A percentile compares a stretch with the other conserved stretches of the same genome.
These are phyloP conservation scores for Erythrocercus mccallii DNA, from an alignment of 2,113 vertebrate species.

Conservation along the genomic window DNA sequence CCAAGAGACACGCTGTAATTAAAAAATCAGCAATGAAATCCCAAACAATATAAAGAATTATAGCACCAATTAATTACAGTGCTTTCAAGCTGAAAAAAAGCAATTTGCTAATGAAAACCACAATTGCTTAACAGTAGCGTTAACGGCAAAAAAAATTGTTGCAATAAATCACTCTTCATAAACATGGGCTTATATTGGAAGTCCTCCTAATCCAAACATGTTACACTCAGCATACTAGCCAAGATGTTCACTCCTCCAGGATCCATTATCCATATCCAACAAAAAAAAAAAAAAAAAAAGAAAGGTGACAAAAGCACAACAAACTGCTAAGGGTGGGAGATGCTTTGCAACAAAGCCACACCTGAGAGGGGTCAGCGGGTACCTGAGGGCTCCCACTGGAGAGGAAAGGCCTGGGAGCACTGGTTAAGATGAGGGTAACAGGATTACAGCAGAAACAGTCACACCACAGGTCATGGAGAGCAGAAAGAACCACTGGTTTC, in stretches of 20 bases:
- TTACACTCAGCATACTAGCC: neutral
- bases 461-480: too few species aligned
- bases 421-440: neutral
- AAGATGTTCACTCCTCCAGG: neutral
- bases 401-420: neutral
- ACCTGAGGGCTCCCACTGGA: neutral
- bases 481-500: neutral
- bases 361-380: neutral
- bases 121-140: neutral
- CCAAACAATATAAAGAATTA: slow-evolving; percentile 32
- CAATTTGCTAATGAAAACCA: slow-evolving; percentile 20
- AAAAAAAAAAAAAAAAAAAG: neutral
- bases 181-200: neutral
- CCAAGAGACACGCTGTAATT: neutral
- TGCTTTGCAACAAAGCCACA: neutral
- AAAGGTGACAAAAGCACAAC: neutral
- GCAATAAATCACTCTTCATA: neutral
- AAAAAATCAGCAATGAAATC: slow-evolving; percentile 3
- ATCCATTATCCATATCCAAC: neutral
- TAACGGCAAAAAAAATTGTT: neutral
- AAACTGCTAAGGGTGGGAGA: neutral
- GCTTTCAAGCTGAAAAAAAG: slow-evolving; percentile 11
- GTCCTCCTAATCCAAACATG: neutral
- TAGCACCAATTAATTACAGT: slow-evolving; percentile 28
- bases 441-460: neutral